Percentiles rank a stretch among this genome's conserved stretches.
Conservation (phyloP, 2,888 invertebrate species). For the Rosalia funebris region DNA sequence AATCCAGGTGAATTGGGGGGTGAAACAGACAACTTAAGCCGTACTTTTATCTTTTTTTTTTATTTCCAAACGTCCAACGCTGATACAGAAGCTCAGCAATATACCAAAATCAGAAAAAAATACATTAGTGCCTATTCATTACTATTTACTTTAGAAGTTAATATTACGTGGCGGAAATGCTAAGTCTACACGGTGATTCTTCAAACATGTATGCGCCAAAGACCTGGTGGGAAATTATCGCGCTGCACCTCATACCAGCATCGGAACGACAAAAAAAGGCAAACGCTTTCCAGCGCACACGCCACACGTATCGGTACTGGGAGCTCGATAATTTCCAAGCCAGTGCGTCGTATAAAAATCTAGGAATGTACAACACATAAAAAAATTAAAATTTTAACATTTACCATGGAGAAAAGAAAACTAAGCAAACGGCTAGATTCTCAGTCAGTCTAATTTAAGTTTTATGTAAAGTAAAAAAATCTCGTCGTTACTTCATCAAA, state of each 20-base stretch:
- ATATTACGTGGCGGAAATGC: too few species aligned
- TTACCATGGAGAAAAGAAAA: constrained; percentile 8
- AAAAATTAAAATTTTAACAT: constrained; percentile 24
- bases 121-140: constrained; percentile 46
- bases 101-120: constrained; percentile 48
- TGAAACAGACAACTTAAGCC: constrained; percentile 38
- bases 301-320: constrained; percentile 6
- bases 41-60: constrained; percentile 41
- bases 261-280: not conserved
- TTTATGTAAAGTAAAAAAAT: not conserved
- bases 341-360: constrained; percentile 13
- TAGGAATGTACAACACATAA: constrained; percentile 41
- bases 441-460: constrained; percentile 15
- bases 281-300: not conserved
- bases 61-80: constrained; percentile 52
- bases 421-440: not conserved
- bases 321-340: not conserved
- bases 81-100: constrained; percentile 51
- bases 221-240: too few species aligned
- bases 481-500: not conserved
- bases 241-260: too few species aligned
- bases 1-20: constrained; percentile 28
- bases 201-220: too few species aligned
- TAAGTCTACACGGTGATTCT: not conserved
- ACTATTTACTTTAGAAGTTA: constrained; percentile 15